A percentile compares a stretch with the other conserved stretches of the same genome.
Evolutionary conservation across 2,113 vertebrate genomes (phyloP).

Genomic region (Xiphophorus maculatus): DNA sequence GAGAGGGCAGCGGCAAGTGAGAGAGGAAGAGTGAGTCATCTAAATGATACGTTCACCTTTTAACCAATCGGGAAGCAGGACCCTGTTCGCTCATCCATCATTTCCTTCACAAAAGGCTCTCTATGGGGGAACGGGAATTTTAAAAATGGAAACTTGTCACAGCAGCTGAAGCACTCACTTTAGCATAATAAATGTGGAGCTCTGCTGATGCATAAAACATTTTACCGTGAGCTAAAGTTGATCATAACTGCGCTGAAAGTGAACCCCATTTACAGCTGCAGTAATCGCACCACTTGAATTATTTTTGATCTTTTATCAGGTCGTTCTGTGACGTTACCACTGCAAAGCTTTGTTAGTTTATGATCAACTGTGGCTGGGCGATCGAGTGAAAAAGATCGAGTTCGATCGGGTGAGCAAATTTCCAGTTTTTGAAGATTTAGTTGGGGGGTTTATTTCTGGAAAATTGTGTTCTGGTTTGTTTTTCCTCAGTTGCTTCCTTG

Average conservation of each 20-base stretch:
- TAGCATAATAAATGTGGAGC: not conserved
- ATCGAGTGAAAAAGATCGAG: too few species aligned
- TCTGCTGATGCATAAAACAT: not conserved
- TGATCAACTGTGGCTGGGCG: too few species aligned
- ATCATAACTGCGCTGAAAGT: not conserved
- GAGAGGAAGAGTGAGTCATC: not conserved
- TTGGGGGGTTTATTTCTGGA: too few species aligned
- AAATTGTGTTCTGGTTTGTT: too few species aligned
- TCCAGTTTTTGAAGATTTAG: too few species aligned
- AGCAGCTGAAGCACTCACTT: not conserved
- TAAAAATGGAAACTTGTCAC: not conserved
- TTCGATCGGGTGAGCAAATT: too few species aligned
- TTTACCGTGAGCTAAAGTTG: not conserved
- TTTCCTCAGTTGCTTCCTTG: too few species aligned
- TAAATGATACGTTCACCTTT: slow-evolving; percentile 3
- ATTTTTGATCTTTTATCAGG: too few species aligned
- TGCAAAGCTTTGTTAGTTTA: too few species aligned
- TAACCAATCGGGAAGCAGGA: not conserved
- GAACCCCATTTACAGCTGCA: not conserved
- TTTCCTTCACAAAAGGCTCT: not conserved
- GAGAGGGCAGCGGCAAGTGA: slow-evolving; percentile 11
- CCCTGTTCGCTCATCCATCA: not conserved
- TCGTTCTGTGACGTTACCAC: too few species aligned
- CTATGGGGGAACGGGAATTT: not conserved
- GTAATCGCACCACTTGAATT: too few species aligned